A percentile compares a stretch with the other conserved stretches of the same genome.
Conservation (phyloP, 1,140 invertebrate genomes). For the Hycleus phaleratus region DNA sequence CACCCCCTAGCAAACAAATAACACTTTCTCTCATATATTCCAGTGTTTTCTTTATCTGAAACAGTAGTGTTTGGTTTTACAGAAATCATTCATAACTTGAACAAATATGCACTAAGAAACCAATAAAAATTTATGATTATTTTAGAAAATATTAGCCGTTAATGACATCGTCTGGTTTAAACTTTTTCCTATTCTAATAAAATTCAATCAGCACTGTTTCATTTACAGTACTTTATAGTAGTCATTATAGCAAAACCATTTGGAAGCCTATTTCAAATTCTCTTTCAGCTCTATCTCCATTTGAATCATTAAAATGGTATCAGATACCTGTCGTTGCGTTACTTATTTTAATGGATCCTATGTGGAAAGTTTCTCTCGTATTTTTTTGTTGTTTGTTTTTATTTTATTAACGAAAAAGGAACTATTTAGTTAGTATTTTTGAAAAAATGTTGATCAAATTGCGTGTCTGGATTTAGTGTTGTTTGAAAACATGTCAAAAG, state of each 20-base stretch:
- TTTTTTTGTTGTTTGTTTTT: too few relatives aligned
- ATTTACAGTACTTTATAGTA: slow-evolving; percentile 6
- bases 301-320: slow-evolving; percentile 8
- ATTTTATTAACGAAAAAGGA: too few relatives aligned
- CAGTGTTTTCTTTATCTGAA: too few relatives aligned
- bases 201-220: slow-evolving; percentile 4
- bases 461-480: background rate
- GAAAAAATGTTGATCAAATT: background rate
- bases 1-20: too few relatives aligned
- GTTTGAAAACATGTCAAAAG: background rate
- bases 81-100: too few relatives aligned
- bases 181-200: slow-evolving; percentile 2
- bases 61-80: too few relatives aligned
- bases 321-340: slow-evolving; percentile 9
- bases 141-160: too few relatives aligned
- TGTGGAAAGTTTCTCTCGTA: background rate
- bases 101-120: too few relatives aligned
- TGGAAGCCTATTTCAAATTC: slow-evolving; percentile 7
- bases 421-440: too few relatives aligned
- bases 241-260: slow-evolving; percentile 6
- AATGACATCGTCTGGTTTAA: too few relatives aligned
- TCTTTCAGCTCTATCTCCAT: slow-evolving; percentile 5
- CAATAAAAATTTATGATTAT: too few relatives aligned
- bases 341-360: slow-evolving; percentile 5
- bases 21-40: too few relatives aligned